Evolutionary conservation across 1,140 invertebrate genomes (phyloP), one percentile per base, ranked within the genome.

Genomic region (Macrosteles quadrilineatus): DNA sequence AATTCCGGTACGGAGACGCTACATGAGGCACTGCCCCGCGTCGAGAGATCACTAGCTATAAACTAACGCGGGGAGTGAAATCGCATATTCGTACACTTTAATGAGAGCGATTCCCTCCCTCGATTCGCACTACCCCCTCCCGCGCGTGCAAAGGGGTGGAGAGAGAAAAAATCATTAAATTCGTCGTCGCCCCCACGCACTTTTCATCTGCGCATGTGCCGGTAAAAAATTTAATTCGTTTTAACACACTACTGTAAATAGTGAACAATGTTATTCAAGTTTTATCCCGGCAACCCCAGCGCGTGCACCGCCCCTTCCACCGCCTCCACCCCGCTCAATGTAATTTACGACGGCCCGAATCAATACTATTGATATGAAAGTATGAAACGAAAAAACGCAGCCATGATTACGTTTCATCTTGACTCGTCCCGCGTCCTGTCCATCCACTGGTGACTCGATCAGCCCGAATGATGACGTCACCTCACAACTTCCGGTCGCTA

Each of bases 201-300:
- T 73, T 73, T 73, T 66, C 73, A 68, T 72, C 68, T 71, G 74
- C 76, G 75, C 76, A 75, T 73, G 76, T 76, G 71, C 74, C 68
- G 63, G 71, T 76, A 76, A 77, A 77, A 77, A 76, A 75, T 77
- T 77, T 77, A 77, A 77, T 77, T 77, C 76, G 74, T 77, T 77
- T 76, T 77, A 75, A 75, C 76, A 70, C 75, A 74, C 76, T 77
- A 77, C 76, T 73, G 75, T 77, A 77, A 77, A 77, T 77, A 77
- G 76, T 74, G 76, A 76, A 74, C 74, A 77, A 73, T 77, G 76
- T 77, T 77, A 76, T 77, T 76, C 75, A 73, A 73, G 71, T 74
- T 73, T 73, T 68, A 69, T 73, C 68, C 71, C 68, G 43, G 55
- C 55, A 59, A 59, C 55, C 55, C 55, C 23, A 59, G 55, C 55